Evolutionary conservation across 2,113 vertebrate species (phyloP).

Genomic region (Echinops telfairi): DNA sequence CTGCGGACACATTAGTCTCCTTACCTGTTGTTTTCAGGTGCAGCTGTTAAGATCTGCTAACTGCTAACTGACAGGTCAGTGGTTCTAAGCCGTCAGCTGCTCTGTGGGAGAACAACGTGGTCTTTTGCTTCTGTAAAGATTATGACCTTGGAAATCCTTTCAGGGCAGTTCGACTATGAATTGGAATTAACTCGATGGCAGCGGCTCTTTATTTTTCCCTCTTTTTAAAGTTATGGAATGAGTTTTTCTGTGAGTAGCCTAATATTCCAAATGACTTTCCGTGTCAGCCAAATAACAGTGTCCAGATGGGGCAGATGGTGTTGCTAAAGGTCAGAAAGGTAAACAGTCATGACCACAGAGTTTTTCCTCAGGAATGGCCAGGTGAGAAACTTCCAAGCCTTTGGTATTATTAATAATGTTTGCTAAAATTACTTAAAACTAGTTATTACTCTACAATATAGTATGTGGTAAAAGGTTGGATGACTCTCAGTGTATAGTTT

Average conservation of each 20-base stretch:
- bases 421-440: slow-evolving; percentile 27
- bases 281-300: not conserved
- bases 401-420: not conserved
- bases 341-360: not conserved
- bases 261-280: slow-evolving; percentile 11
- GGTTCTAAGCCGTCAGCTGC: not conserved
- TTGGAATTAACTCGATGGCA: not conserved
- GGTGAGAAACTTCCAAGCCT: not conserved
- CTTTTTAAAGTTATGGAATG: not conserved
- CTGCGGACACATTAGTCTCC: not conserved
- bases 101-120: not conserved
- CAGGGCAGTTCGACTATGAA: not conserved
- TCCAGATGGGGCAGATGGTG: not conserved
- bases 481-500: not conserved
- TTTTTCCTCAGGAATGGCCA: not conserved
- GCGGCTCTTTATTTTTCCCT: not conserved
- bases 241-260: not conserved
- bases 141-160: not conserved
- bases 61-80: not conserved
- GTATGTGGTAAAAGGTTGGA: not conserved
- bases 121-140: not conserved
- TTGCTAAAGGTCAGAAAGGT: not conserved
- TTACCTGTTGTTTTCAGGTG: not conserved
- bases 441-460: not conserved
- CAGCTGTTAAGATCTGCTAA: not conserved